Base-by-base conservation (phyloP, 2,113 vertebrate species). In the Arizona elegans region DNA sequence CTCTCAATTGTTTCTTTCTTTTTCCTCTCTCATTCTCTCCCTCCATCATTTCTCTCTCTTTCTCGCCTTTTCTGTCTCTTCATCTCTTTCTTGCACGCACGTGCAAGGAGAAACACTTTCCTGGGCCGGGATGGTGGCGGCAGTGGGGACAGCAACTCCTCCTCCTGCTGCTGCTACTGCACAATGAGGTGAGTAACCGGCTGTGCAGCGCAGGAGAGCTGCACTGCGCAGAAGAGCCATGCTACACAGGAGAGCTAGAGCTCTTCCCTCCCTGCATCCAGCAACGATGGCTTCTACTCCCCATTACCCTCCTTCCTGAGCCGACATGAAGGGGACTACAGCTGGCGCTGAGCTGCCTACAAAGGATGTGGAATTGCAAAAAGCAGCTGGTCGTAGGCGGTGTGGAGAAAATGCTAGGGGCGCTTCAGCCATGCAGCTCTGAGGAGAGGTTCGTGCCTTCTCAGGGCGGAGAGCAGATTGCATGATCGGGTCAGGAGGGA, bases 181-280 rank as follows among this genome's bases (percentile, higher is more conserved):
- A 93, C 94, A 58, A 19, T 94, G 93, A 96, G 94, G 95, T 95
- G 93, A 96, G 94, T 62, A 86, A 70, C 93, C 87, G 65, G 94
- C 95, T 81, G 91, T 2, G 2, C 53, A 53, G 8, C 2, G 11
- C 53, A 56, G 56, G 56, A 58, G 19, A 21, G 19, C 19, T 1
- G 5, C 6, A 1, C 56, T 21, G 56, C 6, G 19, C 6, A 58
- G 56, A 19, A 21, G 1, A 58, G 6, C 56, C 19, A 50, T 6
- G 47, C 5, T 89, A 91, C 91, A 81, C 94, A 56, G 90, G 92
- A 89, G 70, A 58, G 94, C 93, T 89, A 23, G 86, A 43, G 86
- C 90, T 54, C 24, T 90, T 91, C 91, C 94, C 95, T 94, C 92
- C 0, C 92, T 89, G 94, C 94, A 95, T 94, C 95, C 94, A 94